Percentiles rank a stretch among this genome's conserved stretches.
Evolutionary conservation across 2,113 vertebrate genomes (phyloP).

Genomic region (Ciconia boyciana): DNA sequence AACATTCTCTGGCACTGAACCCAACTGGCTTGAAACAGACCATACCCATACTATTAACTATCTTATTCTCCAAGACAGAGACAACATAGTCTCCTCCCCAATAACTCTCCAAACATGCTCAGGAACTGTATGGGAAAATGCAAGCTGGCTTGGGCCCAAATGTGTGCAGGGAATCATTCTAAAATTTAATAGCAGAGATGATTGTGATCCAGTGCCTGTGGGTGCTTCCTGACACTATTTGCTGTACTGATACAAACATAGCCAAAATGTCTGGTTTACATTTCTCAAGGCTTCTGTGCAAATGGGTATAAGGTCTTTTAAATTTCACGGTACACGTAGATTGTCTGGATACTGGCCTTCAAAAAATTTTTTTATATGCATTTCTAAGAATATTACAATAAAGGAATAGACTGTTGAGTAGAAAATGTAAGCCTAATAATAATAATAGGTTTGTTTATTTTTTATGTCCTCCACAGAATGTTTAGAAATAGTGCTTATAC

Average conservation of each 20-base stretch:
- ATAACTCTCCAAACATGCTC: neutral
- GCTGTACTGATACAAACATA: neutral
- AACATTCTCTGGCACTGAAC: neutral
- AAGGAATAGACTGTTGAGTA: neutral
- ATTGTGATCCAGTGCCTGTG: neutral
- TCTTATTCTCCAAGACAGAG: neutral
- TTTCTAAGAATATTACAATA: neutral
- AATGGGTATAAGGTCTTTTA: neutral
- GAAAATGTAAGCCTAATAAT: neutral
- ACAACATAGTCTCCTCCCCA: neutral
- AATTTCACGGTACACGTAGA: neutral
- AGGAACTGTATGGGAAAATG: neutral
- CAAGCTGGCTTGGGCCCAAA: neutral
- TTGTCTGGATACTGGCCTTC: neutral
- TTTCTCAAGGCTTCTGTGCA: neutral
- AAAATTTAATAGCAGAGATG: neutral
- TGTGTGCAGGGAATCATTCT: neutral
- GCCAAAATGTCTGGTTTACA: neutral
- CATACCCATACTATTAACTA: neutral
- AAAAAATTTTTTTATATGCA: fast-evolving
- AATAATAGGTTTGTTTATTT: neutral
- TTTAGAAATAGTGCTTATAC: neutral
- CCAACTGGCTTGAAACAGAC: neutral
- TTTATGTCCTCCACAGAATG: neutral
- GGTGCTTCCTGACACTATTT: neutral